Base-by-base conservation (phyloP, 2,113 vertebrate genomes). In the Phalacrocorax aristotelis region DNA sequence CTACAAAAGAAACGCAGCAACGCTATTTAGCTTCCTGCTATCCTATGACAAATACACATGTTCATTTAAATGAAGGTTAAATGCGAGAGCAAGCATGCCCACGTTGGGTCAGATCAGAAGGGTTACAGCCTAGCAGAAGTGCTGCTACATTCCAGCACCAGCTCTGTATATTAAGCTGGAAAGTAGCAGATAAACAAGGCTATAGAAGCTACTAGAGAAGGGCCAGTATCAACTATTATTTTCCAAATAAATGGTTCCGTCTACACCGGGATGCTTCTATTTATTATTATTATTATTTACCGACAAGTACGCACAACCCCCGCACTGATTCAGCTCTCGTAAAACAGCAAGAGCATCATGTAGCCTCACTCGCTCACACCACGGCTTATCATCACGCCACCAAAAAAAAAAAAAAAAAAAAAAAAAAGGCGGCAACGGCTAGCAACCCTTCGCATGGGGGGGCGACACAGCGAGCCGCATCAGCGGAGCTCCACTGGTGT, bases 141-240 rank as follows among this genome's bases (percentile, higher is more conserved):
- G 84, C 91, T 60, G 87, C 88, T 81, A 83, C 89, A 60, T 94
- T 87, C 84, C 93, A 70, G 30, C 60, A 89, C 48, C 94, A 95
- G 90, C 80, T 23, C 64, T 12, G 77, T 69, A 9, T 16, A 38
- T 30, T 27, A 77, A 66, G 69, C 89, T 88, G 87, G 75, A 69
- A 89, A 86, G 79, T 2, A 15, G 89, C 82, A 65, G 62, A 95
- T 91, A 95, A 96, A 96, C 90, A 95, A 81, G 87, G 61, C 76
- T 89, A 46, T 5, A 83, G 72, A 90, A 90, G 78, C 81, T 62
- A 34, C 82, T 62, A 79, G 38, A 60, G 77, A 75, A 84, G 49
- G 34, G n/a, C 44, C 69, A 14, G 18, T 7, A 89, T 32, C 64
- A 44, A 57, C 80, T 64, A 54, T 15, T 72, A 71, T 83, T 77